Base-by-base conservation (phyloP, 2,797 vertebrate species). In the Arrhamphus sclerolepis region DNA sequence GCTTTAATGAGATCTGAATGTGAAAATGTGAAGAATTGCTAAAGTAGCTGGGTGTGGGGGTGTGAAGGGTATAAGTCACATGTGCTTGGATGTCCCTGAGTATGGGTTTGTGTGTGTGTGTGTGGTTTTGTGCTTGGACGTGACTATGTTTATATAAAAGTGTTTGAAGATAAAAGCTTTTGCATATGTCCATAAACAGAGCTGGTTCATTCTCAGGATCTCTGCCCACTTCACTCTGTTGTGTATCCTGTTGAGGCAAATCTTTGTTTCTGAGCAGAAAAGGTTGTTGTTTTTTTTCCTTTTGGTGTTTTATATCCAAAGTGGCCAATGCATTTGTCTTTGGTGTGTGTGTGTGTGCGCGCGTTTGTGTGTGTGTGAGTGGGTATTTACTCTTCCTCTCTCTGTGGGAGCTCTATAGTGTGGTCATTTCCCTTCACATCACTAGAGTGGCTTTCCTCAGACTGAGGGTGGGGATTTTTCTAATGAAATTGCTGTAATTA, bases 351-450 rank as follows among this genome's bases (percentile, higher is more conserved):
- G 52, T 56, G 17, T 58, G 38, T 62, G 47, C 59, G 48, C 42
- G 22, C 46, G 48, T 56, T 42, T 48, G 62, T 49, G 13, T 42
- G 54, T n/a, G 34, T 16, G 13, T 29, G 28, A 6, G 31, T 34
- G 9, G 10, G 31, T 11, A 2, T 34, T 11, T 28, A 20, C 40
- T 57, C 61, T 47, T 40, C 46, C 3, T 47, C 55, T 83, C 83
- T 83, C 75, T 18, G 46, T 75, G 77, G 83, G 85, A 87, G 70
- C 68, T 68, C 60, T 38, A 72, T 49, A 51, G 20, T 63, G 73
- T 82, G 82, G 78, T 78, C 69, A 46, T 60, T 85, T 85, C 74
- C 72, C 66, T 71, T 77, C 62, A 66, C 60, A 68, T 72, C 67
- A 62, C 50, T 7, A 21, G 7, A 0, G 42, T 75, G 50, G 42